These are phyloP conservation scores for Tachina grossa DNA, from an alignment of 2,888 invertebrate genomes.

Conservation along the genomic window DNA sequence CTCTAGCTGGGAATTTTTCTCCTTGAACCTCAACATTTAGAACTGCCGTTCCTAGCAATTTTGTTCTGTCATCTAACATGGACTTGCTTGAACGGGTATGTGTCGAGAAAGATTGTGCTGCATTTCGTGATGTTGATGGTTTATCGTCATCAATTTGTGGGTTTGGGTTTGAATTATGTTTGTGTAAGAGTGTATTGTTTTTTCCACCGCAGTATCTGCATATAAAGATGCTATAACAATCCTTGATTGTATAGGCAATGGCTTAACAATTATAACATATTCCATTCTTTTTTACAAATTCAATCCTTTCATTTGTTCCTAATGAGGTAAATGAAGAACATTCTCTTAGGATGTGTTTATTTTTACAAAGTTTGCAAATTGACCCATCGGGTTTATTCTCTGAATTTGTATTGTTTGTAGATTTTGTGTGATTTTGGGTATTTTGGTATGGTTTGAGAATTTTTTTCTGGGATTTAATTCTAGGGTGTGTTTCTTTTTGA, in stretches of 20 bases:
- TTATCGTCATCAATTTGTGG: not conserved
- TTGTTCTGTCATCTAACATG: slow-evolving; percentile 15
- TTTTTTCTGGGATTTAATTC: not conserved
- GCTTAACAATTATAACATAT: slow-evolving; percentile 33
- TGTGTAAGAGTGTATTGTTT: slow-evolving; percentile 22
- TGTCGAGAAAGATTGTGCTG: slow-evolving; percentile 9
- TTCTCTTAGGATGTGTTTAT: slow-evolving; percentile 6
- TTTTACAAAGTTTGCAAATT: slow-evolving; percentile 11
- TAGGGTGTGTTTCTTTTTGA: not conserved
- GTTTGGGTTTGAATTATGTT: slow-evolving; percentile 11
- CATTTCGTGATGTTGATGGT: slow-evolving; percentile 9
- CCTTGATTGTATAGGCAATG: not conserved
- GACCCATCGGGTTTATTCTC: slow-evolving; percentile 10
- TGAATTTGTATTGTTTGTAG: not conserved
- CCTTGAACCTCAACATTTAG: not conserved
- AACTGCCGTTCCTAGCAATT: not conserved
- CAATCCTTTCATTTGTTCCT: slow-evolving; percentile 22
- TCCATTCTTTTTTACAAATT: slow-evolving; percentile 16
- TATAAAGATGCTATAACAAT: not conserved
- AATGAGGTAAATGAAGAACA: slow-evolving; percentile 16
- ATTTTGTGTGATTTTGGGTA: too few relatives aligned
- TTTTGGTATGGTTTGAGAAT: not conserved
- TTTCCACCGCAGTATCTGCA: not conserved
- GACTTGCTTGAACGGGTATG: slow-evolving; percentile 5
- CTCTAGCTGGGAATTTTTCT: slow-evolving; percentile 13